These are phyloP conservation scores for Plotosus lineatus DNA, from an alignment of 2,113 vertebrate species.

Conservation along the genomic window DNA sequence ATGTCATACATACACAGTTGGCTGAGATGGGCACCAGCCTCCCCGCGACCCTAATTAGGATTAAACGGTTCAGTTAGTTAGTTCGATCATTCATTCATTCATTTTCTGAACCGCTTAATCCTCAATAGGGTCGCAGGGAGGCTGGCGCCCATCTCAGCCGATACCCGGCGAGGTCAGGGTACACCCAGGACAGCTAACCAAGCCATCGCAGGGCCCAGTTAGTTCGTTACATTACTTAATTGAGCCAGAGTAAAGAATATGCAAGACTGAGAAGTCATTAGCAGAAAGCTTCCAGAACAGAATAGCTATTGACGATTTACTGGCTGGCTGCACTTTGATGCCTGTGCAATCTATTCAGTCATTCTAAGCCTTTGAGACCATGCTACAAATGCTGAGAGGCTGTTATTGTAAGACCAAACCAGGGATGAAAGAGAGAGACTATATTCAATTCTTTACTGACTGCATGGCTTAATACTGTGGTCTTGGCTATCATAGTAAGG, in stretches of 20 bases:
- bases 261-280: slow-evolving; percentile 12
- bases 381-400: slow-evolving; percentile 48
- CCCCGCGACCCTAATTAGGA: too few relatives aligned
- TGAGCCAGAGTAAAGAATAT: not conserved
- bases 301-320: slow-evolving; percentile 16
- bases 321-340: slow-evolving; percentile 22
- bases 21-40: too few relatives aligned
- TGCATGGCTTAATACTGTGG: slow-evolving; percentile 33
- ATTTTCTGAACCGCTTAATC: too few relatives aligned
- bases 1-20: not conserved
- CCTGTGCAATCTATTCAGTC: slow-evolving; percentile 34
- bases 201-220: too few relatives aligned
- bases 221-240: not conserved
- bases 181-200: too few relatives aligned
- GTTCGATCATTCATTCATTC: too few relatives aligned
- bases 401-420: slow-evolving; percentile 51
- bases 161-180: too few relatives aligned
- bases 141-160: too few relatives aligned
- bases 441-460: slow-evolving; percentile 48
- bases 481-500: not conserved
- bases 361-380: slow-evolving; percentile 30
- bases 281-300: slow-evolving; percentile 22
- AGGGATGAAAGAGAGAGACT: slow-evolving; percentile 43
- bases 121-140: too few relatives aligned
- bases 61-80: too few relatives aligned